phyloP scores from a whole-genome alignment of 2,113 vertebrate species.

The Pteropus alecto region DNA sequence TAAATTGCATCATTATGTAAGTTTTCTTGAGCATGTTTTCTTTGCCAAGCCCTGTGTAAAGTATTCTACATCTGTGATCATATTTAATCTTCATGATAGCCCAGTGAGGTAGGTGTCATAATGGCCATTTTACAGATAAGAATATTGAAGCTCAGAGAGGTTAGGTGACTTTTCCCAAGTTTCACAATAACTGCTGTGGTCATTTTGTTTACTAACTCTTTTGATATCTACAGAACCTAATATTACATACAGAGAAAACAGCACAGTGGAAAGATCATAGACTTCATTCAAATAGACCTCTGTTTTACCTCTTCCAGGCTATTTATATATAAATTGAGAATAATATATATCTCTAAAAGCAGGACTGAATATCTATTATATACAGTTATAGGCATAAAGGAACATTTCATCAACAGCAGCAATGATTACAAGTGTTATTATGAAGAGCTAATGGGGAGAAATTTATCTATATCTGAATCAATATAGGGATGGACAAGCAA shows the following conservation, averaged over 20 bases:
- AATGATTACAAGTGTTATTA: neutral
- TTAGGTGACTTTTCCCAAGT: neutral
- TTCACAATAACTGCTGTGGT: neutral
- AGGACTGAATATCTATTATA: neutral
- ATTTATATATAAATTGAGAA: neutral
- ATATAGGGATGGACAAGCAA: neutral
- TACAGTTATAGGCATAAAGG: neutral
- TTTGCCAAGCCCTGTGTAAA: neutral
- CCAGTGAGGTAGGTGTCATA: neutral
- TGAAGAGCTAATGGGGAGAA: neutral
- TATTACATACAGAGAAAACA: neutral
- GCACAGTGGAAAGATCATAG: neutral
- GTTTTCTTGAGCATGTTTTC: constrained; percentile 10
- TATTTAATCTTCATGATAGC: neutral
- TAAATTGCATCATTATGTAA: constrained; percentile 28
- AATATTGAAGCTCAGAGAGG: neutral
- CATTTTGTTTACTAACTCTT: neutral
- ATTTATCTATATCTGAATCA: neutral
- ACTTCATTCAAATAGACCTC: neutral
- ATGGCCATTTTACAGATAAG: neutral
- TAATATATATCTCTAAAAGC: neutral
- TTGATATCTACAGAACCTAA: constrained; percentile 11
- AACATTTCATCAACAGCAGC: neutral
- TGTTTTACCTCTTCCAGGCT: neutral
- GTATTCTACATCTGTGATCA: neutral